Evolutionary conservation across 2,888 invertebrate species (phyloP), one percentile per base, ranked within the genome.

Genomic region (Lithophane leautieri): DNA sequence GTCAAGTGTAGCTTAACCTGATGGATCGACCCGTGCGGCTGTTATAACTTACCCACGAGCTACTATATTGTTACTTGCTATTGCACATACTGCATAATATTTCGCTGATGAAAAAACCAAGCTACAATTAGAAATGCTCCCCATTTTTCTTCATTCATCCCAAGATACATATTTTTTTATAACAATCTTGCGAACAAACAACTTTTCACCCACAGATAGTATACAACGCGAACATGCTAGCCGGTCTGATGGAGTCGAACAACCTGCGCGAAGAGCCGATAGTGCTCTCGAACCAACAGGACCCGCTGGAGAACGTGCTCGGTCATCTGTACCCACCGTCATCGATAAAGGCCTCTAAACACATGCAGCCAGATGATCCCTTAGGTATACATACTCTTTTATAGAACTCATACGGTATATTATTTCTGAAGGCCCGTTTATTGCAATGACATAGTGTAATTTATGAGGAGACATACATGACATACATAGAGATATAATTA

Each of bases 221-320:
- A 54, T 98, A 98, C 93, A 99, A 98, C 94, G 99, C 99, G 22
- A 98, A 98, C 92, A 98, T 99, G 93, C 91, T 98, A 85, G 98
- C 98, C 4, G 99, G 99, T 3, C 97, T 97, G 73, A 94, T 98
- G 93, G 98, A 98, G 90, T 94, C 97, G 0, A 97, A 97, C 47
- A 97, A 97, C 14, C 93, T 97, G 28, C 93, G 97, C 8, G 97
- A 97, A 77, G 97, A 97, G 83, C 97, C 97, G 4, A 93, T 95
- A 50, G 95, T 95, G 70, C 90, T 95, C 62, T 88, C 94, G 0
- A 94, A 93, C 82, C 95, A 95, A 73, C 91, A 95, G 71, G 97
- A 97, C 87, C 95, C 96, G 0, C 88, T 97, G 22, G 95, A 96
- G 8, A 96, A 96, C 74, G 96, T 96, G 1, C 90, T 95, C 14